These are phyloP conservation scores for Stichodactyla mertensii DNA, from an alignment of 64 coral and sea anemone genomes.

Conservation along the genomic window DNA sequence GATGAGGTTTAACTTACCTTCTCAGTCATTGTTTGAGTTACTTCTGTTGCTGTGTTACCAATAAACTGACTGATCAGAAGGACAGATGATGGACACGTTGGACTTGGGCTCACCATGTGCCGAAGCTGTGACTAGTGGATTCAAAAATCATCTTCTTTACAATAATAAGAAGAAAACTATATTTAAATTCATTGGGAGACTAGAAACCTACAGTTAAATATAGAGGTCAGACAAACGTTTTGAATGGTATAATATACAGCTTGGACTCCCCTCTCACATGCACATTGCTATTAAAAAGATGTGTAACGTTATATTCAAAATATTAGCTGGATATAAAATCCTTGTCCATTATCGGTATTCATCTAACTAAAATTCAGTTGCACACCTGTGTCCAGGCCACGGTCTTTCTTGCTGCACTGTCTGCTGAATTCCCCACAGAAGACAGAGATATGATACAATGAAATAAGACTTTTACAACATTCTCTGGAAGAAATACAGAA, in stretches of 20 bases:
- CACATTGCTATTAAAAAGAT: too few relatives aligned
- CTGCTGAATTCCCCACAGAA: background rate
- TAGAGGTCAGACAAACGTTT: too few relatives aligned
- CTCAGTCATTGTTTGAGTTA: background rate
- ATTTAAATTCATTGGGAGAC: too few relatives aligned
- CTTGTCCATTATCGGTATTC: too few relatives aligned
- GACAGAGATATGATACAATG: background rate
- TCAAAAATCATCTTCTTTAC: background rate
- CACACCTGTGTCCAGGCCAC: conserved; percentile 16
- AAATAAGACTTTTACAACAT: background rate
- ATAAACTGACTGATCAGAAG: conserved; percentile 6
- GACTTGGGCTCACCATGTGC: conserved; percentile 12
- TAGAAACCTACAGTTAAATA: too few relatives aligned
- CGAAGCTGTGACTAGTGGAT: background rate
- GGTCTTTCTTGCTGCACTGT: conserved; percentile 17
- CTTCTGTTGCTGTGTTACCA: conserved; percentile 18
- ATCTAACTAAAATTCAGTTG: too few relatives aligned
- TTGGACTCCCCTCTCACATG: too few relatives aligned
- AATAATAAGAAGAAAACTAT: too few relatives aligned
- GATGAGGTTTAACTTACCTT: too few relatives aligned
- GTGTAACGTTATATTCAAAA: too few relatives aligned
- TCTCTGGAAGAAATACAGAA: background rate
- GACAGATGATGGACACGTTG: background rate
- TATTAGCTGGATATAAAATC: too few relatives aligned
- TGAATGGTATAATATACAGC: too few relatives aligned